Evolutionary conservation across 1,140 invertebrate species (phyloP), one percentile per base, ranked within the genome.

Genomic region (Papilio aristodemus): DNA sequence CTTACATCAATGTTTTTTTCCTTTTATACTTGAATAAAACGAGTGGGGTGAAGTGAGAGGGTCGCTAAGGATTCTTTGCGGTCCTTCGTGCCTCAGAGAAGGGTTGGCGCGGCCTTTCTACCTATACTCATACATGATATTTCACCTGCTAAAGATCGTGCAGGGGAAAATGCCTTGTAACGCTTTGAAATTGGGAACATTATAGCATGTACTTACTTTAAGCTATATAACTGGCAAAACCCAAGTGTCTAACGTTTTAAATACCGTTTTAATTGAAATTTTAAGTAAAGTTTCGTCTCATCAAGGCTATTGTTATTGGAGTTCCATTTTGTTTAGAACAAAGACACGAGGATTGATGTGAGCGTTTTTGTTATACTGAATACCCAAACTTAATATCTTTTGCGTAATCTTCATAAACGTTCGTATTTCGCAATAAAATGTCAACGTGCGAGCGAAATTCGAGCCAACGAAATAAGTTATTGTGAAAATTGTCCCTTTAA

Each of bases 1-100:
- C 80, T 84, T 75, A 77, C 75, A 82, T 84, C 74, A 82, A 83
- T 81, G 75, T 87, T 87, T 83, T 86, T 86, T 83, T 84, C 75
- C 76, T 85, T 81, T 86, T 78, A 73, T 83, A 79, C 73, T 70
- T 72, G 77, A 81, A 84, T 80, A 80, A 81, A 67, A 71, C 70
- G 67, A 81, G 73, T 70, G 76, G 83, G 81, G 81, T 78, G 78
- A 76, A 72, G 67, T 60, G 60, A 67, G 79, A 80, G 76, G 77
- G 73, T 74, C 69, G 73, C 50, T 69, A 77, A 70, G 72, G 71
- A 74, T 72, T 75, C 76, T 83, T 82, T 84, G 80, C 79, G 76
- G 70, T 75, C 79, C 74, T 77, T 72, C 71, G 70, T 70, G 58
- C 43, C 67, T 62, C 58, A 72, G 66, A 69, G 78, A 85, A 84